phyloP scores from a whole-genome alignment of 2,797 vertebrate genomes.

The Hydrophis major region DNA sequence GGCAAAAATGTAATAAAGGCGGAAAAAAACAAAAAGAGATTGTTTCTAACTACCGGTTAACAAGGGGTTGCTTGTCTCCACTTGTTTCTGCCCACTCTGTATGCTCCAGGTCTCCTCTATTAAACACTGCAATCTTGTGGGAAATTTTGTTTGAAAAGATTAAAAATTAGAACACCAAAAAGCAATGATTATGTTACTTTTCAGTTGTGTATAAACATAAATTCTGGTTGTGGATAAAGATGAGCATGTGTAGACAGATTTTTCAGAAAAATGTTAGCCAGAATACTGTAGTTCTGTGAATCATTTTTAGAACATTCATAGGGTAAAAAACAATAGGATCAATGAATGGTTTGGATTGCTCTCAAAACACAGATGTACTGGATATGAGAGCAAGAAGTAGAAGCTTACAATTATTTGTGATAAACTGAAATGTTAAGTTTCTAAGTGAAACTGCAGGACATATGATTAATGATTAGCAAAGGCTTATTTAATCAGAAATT shows the following conservation, averaged over 20 bases:
- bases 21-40: no score
- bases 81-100: neutral
- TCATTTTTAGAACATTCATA: constrained; percentile 17
- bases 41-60: no score
- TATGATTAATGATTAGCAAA: constrained; percentile 47
- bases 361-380: neutral
- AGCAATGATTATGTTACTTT: constrained; percentile 23
- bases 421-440: neutral
- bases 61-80: neutral
- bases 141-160: constrained; percentile 51
- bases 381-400: neutral
- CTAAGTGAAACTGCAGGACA: constrained; percentile 4
- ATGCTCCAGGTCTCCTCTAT: neutral
- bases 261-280: neutral
- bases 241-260: neutral
- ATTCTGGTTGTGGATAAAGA: neutral
- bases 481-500: constrained; percentile 64
- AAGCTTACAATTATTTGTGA: neutral
- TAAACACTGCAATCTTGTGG: neutral
- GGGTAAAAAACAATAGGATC: neutral
- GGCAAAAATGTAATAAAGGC: no score
- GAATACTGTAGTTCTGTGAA: neutral
- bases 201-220: neutral
- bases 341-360: neutral
- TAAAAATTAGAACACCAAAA: neutral